phyloP scores from a whole-genome alignment of 2,888 invertebrate genomes.

The Ophion ventricosus region DNA sequence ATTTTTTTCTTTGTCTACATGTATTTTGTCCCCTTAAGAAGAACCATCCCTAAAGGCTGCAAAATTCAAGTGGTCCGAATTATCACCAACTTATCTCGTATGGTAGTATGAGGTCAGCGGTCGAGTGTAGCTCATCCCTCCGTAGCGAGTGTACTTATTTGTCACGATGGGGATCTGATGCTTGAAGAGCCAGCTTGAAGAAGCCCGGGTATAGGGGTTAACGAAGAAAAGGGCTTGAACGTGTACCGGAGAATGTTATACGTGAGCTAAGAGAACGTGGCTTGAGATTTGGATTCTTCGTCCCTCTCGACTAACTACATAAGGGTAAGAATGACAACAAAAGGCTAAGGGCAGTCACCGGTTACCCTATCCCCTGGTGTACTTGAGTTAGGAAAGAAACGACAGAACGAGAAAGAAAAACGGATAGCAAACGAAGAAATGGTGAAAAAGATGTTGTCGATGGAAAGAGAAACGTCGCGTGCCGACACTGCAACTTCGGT shows the following conservation, averaged over 20 bases:
- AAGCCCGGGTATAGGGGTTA: conserved; percentile 18
- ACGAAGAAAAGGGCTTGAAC: conserved; percentile 31
- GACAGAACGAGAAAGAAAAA: conserved; percentile 4
- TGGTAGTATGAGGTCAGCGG: conserved; percentile 13
- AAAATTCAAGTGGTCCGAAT: conserved; percentile 5
- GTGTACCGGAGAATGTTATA: conserved; percentile 26
- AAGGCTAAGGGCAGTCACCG: conserved; percentile 24
- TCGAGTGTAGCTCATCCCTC: conserved; percentile 24
- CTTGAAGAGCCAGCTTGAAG: conserved; percentile 36
- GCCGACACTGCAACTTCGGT: conserved; percentile 43
- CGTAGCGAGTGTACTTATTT: conserved; percentile 50
- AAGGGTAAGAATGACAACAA: conserved; percentile 53
- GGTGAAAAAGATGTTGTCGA: conserved; percentile 26
- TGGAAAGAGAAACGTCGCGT: conserved; percentile 48
- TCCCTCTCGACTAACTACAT: conserved; percentile 41
- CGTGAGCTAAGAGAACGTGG: conserved; percentile 25
- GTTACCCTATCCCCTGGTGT: conserved; percentile 46
- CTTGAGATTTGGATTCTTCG: conserved; percentile 51
- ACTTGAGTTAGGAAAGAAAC: conserved; percentile 29
- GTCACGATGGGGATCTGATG: conserved; percentile 27
- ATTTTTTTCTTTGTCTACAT: no score
- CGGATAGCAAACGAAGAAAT: not conserved
- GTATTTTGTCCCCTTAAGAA: no score
- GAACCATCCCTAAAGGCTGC: not conserved
- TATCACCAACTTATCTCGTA: not conserved